Evolutionary conservation across 2,113 vertebrate genomes (phyloP).

Genomic region (Miniopterus natalensis): DNA sequence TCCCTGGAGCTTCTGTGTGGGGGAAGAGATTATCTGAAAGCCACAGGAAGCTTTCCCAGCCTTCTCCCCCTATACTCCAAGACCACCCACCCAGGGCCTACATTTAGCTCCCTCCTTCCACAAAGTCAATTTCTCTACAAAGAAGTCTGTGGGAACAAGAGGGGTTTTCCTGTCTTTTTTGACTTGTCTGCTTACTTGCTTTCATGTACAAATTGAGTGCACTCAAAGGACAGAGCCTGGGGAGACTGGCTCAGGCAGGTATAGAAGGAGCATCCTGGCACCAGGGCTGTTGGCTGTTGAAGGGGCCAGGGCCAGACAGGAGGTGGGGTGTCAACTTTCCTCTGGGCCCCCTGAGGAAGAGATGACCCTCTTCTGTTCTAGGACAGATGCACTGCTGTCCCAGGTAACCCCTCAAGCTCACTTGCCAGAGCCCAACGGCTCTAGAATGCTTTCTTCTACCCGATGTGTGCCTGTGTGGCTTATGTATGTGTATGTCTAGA

Average conservation of each 20-base stretch:
- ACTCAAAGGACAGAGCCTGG: not conserved
- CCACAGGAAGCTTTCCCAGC: not conserved
- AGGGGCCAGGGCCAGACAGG: no score
- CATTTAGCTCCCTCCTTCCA: not conserved
- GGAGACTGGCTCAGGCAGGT: not conserved
- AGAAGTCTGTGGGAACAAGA: not conserved
- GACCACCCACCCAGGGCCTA: conserved; percentile 45
- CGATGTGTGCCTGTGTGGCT: not conserved
- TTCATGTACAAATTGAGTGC: not conserved
- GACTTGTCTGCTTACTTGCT: not conserved
- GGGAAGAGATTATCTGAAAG: not conserved
- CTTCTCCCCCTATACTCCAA: not conserved
- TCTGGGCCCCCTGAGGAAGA: not conserved
- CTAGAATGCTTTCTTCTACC: not conserved
- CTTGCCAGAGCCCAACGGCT: not conserved
- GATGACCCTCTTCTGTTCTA: not conserved
- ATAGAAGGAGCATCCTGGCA: not conserved
- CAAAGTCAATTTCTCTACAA: not conserved
- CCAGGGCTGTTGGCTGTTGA: not conserved
- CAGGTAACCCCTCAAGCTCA: not conserved
- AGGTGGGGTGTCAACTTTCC: not conserved
- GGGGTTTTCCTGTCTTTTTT: not conserved
- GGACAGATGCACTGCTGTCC: not conserved
- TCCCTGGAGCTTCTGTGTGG: not conserved
- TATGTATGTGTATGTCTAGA: not conserved